Evolutionary conservation across 2,888 invertebrate species (phyloP).

Genomic region (Acronicta psi): DNA sequence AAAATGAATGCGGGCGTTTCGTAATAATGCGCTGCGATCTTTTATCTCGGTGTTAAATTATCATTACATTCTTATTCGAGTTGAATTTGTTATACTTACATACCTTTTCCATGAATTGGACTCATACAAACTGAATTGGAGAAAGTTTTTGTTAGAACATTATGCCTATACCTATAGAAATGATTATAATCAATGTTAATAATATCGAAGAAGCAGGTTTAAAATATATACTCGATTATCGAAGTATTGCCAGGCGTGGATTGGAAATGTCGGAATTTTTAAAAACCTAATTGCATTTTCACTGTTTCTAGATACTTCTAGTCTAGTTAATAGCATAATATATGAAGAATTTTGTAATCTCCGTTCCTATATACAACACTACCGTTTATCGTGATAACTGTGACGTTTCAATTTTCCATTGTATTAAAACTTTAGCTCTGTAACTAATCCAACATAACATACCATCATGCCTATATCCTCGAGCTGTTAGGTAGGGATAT

Average conservation of each 20-base stretch:
- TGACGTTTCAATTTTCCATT: constrained; percentile 3
- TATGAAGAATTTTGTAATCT: constrained; percentile 11
- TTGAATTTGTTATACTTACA: constrained; percentile 37
- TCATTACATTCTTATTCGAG: constrained; percentile 67
- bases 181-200: constrained; percentile 2
- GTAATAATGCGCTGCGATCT: constrained; percentile 56
- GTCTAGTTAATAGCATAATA: too few species aligned
- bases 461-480: too few species aligned
- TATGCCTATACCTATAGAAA: constrained; percentile 13
- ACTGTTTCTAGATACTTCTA: constrained; percentile 2
- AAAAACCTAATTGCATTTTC: constrained; percentile 3
- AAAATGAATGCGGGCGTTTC: constrained; percentile 50
- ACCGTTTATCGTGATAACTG: constrained; percentile 4
- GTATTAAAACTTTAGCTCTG: background rate
- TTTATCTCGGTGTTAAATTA: constrained; percentile 63
- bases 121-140: constrained; percentile 29
- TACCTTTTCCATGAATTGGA: constrained; percentile 34
- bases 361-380: constrained; percentile 1
- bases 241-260: background rate
- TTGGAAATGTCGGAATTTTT: background rate
- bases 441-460: too few species aligned
- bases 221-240: background rate
- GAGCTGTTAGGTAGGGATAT: too few species aligned
- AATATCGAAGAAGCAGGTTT: background rate
- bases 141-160: constrained; percentile 44